Evolutionary conservation across 1,140 invertebrate species (phyloP).

Genomic region (Drosophila saltans): DNA sequence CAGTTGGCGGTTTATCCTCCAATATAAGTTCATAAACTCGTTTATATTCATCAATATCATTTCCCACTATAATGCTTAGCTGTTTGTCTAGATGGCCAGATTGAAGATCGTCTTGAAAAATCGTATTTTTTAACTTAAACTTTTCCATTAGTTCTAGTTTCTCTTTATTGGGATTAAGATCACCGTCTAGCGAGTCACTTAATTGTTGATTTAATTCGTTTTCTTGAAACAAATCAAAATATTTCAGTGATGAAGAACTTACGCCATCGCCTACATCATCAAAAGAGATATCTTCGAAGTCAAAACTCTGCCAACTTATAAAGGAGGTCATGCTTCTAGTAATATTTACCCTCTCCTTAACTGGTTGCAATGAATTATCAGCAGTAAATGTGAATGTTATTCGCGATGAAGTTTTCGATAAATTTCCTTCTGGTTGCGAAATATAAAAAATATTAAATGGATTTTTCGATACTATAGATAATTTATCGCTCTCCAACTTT

Average conservation of each 20-base stretch:
- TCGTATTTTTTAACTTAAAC: not conserved
- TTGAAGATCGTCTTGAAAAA: not conserved
- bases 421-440: too few species aligned
- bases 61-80: not conserved
- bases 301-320: not conserved
- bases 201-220: too few species aligned
- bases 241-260: too few species aligned
- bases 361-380: not conserved
- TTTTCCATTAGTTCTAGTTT: not conserved
- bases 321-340: conserved; percentile 6
- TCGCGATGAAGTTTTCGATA: too few species aligned
- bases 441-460: too few species aligned
- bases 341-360: not conserved
- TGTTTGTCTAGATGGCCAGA: not conserved
- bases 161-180: not conserved
- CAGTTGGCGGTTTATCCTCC: not conserved
- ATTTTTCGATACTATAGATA: too few species aligned
- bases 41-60: not conserved
- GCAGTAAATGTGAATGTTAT: too few species aligned
- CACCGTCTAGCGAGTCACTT: too few species aligned
- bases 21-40: not conserved
- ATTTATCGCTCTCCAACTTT: not conserved
- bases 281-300: too few species aligned
- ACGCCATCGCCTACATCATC: too few species aligned
- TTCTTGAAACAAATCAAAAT: too few species aligned